Conservation (phyloP, 2,888 invertebrate species). For the Lithophane leautieri region DNA sequence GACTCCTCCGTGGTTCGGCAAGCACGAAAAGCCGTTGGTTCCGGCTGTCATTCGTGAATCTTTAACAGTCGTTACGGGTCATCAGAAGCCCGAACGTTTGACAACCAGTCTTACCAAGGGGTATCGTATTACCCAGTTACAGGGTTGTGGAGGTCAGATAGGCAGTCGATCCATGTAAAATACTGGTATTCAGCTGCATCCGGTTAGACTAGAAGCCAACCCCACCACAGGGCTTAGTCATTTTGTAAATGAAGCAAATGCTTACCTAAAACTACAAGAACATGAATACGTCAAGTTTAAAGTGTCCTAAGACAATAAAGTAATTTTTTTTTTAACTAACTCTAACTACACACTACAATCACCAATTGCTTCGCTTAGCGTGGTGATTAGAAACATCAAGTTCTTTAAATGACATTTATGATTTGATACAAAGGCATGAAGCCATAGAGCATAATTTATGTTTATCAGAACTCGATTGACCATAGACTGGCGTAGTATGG, state of each 20-base stretch:
- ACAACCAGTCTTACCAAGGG: too few species aligned
- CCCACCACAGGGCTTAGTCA: too few species aligned
- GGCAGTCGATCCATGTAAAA: too few species aligned
- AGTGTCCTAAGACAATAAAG: background rate
- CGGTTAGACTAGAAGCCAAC: too few species aligned
- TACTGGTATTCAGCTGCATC: too few species aligned
- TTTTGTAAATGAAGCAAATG: background rate
- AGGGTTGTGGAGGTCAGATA: too few species aligned
- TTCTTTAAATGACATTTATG: background rate
- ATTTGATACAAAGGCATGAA: background rate
- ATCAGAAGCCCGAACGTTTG: too few species aligned
- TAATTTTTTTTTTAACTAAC: background rate
- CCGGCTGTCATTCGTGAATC: too few species aligned
- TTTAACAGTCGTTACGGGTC: too few species aligned
- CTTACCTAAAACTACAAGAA: background rate
- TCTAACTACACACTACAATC: background rate
- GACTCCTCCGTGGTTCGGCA: too few species aligned
- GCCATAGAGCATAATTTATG: slow-evolving; percentile 37
- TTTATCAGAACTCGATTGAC: slow-evolving; percentile 31
- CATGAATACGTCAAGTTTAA: background rate
- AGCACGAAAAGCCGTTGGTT: too few species aligned
- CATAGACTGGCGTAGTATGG: slow-evolving; percentile 33
- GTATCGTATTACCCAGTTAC: too few species aligned
- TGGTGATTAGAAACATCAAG: background rate
- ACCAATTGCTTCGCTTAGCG: background rate